Percentiles rank a stretch among this genome's conserved stretches.
These are phyloP conservation scores for Clarias platycephalus DNA, from an alignment of 2,797 vertebrate genomes.

Conservation along the genomic window DNA sequence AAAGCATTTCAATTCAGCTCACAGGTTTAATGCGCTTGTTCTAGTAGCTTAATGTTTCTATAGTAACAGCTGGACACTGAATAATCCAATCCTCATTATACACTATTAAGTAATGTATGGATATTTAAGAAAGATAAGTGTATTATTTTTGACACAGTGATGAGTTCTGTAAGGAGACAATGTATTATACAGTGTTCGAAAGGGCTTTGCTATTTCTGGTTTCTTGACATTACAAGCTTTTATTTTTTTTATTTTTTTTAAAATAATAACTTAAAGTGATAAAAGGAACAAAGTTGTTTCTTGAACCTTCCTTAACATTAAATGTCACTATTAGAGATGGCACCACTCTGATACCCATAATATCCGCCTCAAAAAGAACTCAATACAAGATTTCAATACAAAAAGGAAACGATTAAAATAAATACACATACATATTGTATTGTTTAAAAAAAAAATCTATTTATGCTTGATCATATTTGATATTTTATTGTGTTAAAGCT, in stretches of 20 bases:
- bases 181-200: neutral
- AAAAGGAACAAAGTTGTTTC: neutral
- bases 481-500: no score
- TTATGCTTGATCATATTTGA: no score
- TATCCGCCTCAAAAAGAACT: neutral
- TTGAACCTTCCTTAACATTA: neutral
- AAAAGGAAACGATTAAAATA: no score
- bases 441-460: no score
- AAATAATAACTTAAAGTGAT: neutral
- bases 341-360: neutral
- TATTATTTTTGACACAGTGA: neutral
- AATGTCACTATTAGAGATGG: neutral
- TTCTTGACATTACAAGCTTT: neutral
- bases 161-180: neutral
- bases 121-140: no score
- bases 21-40: neutral
- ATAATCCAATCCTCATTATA: neutral
- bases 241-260: neutral
- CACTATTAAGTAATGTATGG: neutral
- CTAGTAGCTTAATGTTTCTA: neutral
- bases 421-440: no score
- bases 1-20: neutral
- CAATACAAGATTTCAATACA: no score
- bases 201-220: neutral
- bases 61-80: slow-evolving; percentile 6